Base-by-base conservation (phyloP, 2,113 vertebrate species). In the Atherinomorus stipes region DNA sequence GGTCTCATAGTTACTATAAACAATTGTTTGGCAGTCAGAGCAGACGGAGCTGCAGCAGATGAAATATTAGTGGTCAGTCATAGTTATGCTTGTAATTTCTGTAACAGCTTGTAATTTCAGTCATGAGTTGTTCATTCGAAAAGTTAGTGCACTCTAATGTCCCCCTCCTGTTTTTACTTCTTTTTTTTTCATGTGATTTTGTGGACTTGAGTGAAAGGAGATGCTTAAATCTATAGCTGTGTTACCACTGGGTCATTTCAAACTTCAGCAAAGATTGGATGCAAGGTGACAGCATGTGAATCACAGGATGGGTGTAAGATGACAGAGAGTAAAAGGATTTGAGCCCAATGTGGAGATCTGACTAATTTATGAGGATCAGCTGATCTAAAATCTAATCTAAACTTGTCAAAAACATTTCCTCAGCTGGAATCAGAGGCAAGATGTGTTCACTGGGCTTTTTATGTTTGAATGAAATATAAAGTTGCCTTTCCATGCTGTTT, bases 51-150 rank as follows among this genome's bases (percentile, higher is more conserved):
- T 34, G 7, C 31, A 8, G 8, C 9, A 34, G 31, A 34, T 34
- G 31, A 34, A 2, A 42, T 42, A 15, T 11, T 40, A 11, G 3
- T 12, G 22, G 18, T 58, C 25, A 51, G 66, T 1, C 4, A 49
- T 16, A 62, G 31, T 26, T 74, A 31, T 34, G 45, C 19, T 51
- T 23, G 25, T 42, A 44, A 70, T 62, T 50, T 51, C 53, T 15
- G 22, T 13, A 56, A 23, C 64, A 31, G 18, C 38, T 40, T 11
- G 9, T 2, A 28, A 23, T 5, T 65, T 61, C 18, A 21, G 13
- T 19, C 54, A 6, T 64, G 1, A 4, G 31, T 60, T 21, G 34
- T 28, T 68, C n/a, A 56, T 16, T 7, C 7, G 9, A 25, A 28
- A 23, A 11, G 18, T 15, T 26, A 7, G 2, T 18, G 18, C 26